Conservation (phyloP, 2,797 vertebrate species). For the Muscicapa striata region DNA sequence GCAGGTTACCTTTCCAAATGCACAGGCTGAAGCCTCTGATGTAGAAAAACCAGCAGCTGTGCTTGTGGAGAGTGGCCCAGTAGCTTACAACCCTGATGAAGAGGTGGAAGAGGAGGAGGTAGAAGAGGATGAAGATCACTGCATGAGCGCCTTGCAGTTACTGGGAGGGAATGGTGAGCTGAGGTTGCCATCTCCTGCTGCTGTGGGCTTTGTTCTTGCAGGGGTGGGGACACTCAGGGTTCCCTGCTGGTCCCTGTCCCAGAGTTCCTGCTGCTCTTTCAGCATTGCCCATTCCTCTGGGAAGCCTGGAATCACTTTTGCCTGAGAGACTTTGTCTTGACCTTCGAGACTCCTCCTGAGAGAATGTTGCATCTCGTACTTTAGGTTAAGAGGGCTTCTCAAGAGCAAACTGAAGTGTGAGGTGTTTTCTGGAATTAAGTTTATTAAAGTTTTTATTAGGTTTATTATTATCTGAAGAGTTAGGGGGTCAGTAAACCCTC, state of each 20-base stretch:
- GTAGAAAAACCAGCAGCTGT: conserved; percentile 48
- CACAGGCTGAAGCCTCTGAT: background rate
- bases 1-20: conserved; percentile 58
- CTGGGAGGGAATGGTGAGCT: conserved; percentile 85
- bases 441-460: background rate
- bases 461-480: background rate
- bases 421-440: background rate
- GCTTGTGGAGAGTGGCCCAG: conserved; percentile 92
- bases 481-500: background rate
- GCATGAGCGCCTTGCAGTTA: conserved; percentile 91
- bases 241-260: background rate
- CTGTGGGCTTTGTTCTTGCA: background rate
- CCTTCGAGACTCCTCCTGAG: background rate
- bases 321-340: background rate
- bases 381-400: background rate
- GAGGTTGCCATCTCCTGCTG: background rate
- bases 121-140: conserved; percentile 90
- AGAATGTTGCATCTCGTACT: background rate
- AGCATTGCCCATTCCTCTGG: background rate
- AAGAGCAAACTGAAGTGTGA: background rate
- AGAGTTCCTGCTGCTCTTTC: background rate
- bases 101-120: conserved; percentile 85
- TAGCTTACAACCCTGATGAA: conserved; percentile 85
- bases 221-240: background rate
- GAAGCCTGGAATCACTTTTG: background rate